Evolutionary conservation across 2,888 invertebrate species (phyloP), one percentile per base, ranked within the genome.

Genomic region (Amphipoea oculea): DNA sequence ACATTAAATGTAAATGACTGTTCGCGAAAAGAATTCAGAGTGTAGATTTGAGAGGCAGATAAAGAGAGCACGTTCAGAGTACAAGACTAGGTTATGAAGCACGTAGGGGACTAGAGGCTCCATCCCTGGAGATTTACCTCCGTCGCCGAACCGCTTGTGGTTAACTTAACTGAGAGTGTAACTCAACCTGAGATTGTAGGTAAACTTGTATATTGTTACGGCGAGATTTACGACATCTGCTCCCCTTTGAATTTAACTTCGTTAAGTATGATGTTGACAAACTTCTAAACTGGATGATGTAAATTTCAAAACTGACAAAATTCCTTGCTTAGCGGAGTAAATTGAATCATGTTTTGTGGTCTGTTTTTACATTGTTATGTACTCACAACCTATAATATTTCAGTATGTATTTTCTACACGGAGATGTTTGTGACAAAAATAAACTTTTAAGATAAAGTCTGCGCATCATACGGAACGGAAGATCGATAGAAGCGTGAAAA

Each of bases 111-210:
- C 60, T 71, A 20, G 85, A 73, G n/a, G 29, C 54, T 79, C 87
- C 85, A 88, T 89, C 86, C 89, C 76, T 48, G 79, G 89, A 91
- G 93, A 92, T 92, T 92, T 92, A 92, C 90, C 92, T 90, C 85
- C 85, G 89, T 90, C 91, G 90, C 71, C 65, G 68, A 76, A 79
- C 84, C 89, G 89, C 89, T 90, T 92, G 91, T 85, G 91, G 92
- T 88, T 84, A 81, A 82, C 83, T 83, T 85, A 90, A 90, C 90
- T 89, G 85, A 54, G 75, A 81, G 51, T 62, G 86, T 85, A 83
- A 82, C 88, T 83, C 79, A 84, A 88, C 82, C 78, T 83, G 78
- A 84, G 82, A 82, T 87, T 81, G 78, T 76, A 74, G 65, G 71
- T 73, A 79, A 88, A 88, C 82, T 88, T 90, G 85, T 87, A 77